Conservation (phyloP, 2,113 vertebrate genomes). For the Sprattus sprattus region DNA sequence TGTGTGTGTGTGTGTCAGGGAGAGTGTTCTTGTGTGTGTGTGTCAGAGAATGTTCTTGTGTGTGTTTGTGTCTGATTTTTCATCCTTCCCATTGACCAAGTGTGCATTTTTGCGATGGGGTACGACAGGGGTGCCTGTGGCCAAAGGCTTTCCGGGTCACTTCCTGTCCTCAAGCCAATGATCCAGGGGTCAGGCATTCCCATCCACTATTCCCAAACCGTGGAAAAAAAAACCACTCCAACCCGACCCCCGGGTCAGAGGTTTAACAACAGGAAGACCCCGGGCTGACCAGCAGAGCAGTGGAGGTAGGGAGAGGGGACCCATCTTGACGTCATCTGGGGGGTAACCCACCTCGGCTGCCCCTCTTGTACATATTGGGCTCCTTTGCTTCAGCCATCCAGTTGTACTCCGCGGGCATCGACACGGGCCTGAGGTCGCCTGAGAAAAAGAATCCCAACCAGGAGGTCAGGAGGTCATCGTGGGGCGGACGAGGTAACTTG, state of each 20-base stretch:
- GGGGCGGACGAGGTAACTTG: neutral
- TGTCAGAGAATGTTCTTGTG: too few species aligned
- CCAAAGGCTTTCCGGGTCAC: neutral
- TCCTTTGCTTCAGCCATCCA: conserved; percentile 84
- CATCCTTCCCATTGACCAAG: neutral
- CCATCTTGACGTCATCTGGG: neutral
- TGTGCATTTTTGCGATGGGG: neutral
- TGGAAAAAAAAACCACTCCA: neutral
- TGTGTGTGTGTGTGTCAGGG: neutral
- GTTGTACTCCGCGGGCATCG: conserved; percentile 79
- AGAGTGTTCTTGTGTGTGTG: neutral
- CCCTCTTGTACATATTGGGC: conserved; percentile 79
- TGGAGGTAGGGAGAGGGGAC: neutral
- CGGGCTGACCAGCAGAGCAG: neutral
- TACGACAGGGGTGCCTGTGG: neutral
- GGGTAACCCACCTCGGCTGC: conserved; percentile 78
- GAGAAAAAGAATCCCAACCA: conserved; percentile 67
- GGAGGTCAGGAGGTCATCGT: conserved; percentile 50
- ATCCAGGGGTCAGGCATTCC: neutral
- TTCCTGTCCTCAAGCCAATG: neutral
- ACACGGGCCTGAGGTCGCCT: conserved; percentile 87
- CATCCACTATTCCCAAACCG: neutral
- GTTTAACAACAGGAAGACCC: neutral
- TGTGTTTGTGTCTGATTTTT: neutral
- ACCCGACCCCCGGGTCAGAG: neutral